Base-by-base conservation (phyloP, 1,140 invertebrate species). In the Heliothis virescens region DNA sequence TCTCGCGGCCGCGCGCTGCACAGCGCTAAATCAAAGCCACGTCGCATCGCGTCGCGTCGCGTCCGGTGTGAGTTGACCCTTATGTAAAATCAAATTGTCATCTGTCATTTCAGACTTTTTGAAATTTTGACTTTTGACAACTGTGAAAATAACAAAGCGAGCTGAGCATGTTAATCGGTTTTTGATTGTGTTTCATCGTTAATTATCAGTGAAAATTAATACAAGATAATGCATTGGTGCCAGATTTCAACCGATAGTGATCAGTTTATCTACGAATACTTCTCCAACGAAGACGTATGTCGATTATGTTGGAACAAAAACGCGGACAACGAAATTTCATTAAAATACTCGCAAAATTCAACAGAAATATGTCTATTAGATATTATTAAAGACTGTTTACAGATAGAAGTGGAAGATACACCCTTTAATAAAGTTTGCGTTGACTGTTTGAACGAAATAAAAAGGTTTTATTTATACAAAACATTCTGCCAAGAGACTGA, bases 241-340 rank as follows among this genome's bases (percentile, higher is more conserved):
- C 10, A 63, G 3, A 34, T 83, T 21, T 62, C 69, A 34, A 26
- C 78, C 2, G 67, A 87, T 15, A 83, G 83, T 62, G 75, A 85
- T 67, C 12, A 82, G 48, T 91, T 90, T 72, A 90, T 73, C 18
- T 88, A 85, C 57, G 89, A 93, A 75, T 93, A 93, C 79, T 92
- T 94, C 82, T 83, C 84, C 77, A 88, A 89, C 83, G 84, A 85
- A 9, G 86, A 94, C 52, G 82, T 94, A 1, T 94, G 92, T 71
- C 79, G 91, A 76, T 76, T 94, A 29, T 94, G 92, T 73, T 94
- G 89, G 89, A 83, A 67, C 55, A 85, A 63, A 81, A 82, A 90
- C 48, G 87, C 89, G 0, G 78, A 81, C 62, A 85, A 34, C 41
- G 85, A 87, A 72, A 79, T 91, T 73, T 57, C 21, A n/a, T n/a